phyloP scores from a whole-genome alignment of 1,140 invertebrate species.

The Drosophila murphyi region DNA sequence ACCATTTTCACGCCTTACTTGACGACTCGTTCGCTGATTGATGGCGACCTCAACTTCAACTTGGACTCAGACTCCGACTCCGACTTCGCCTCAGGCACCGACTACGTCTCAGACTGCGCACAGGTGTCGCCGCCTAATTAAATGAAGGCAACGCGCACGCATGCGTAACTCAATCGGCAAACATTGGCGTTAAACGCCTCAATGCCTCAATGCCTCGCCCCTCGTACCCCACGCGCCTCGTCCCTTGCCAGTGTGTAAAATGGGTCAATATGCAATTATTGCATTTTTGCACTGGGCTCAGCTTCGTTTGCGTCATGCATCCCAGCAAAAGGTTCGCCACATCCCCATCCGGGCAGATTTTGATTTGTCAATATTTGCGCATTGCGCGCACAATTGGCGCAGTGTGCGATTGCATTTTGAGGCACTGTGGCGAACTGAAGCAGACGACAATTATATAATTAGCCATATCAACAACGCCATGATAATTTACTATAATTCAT shows the following conservation, averaged over 20 bases:
- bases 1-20: constrained; percentile 77
- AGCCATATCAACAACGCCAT: background rate
- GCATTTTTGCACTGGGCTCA: constrained; percentile 56
- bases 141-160: constrained; percentile 79
- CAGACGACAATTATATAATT: constrained; percentile 8
- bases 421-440: constrained; percentile 17
- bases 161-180: constrained; percentile 73
- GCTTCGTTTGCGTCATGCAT: constrained; percentile 59
- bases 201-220: constrained; percentile 1
- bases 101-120: constrained; percentile 22
- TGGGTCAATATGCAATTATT: constrained; percentile 81
- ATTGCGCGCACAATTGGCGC: constrained; percentile 23
- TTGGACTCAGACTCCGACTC: constrained; percentile 21
- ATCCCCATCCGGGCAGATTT: constrained; percentile 22
- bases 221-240: constrained; percentile 9
- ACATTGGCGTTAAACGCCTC: constrained; percentile 24
- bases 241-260: constrained; percentile 61
- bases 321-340: constrained; percentile 7
- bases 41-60: constrained; percentile 66
- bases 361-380: constrained; percentile 67
- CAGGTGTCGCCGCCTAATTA: constrained; percentile 81
- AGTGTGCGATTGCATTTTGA: constrained; percentile 12
- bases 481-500: no score
- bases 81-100: constrained; percentile 19
- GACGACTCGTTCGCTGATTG: constrained; percentile 73